These are phyloP conservation scores for Rhineura floridana DNA, from an alignment of 2,113 vertebrate species.

Conservation along the genomic window DNA sequence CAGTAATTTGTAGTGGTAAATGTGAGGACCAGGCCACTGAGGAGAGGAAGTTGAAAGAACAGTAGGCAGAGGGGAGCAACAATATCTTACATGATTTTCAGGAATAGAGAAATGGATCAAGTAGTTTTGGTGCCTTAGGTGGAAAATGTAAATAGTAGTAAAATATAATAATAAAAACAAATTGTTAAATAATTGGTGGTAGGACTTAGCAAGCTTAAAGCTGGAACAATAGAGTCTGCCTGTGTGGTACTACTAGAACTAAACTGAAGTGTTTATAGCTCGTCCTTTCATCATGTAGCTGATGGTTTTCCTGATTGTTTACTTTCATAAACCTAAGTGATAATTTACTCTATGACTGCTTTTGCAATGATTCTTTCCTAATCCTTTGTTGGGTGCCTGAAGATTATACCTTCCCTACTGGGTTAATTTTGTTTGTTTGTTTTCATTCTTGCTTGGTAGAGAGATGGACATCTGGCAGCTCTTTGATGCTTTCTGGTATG, in stretches of 20 bases:
- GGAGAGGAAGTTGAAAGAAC: neutral
- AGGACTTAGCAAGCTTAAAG: neutral
- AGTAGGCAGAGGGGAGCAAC: neutral
- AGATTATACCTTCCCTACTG: conserved; percentile 26
- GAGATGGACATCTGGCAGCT: conserved; percentile 41
- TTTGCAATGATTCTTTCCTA: neutral
- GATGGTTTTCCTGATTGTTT: neutral
- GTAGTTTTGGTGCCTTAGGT: neutral
- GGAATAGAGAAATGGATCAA: neutral
- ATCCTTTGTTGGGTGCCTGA: neutral
- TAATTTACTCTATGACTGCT: conserved; percentile 14
- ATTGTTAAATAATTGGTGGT: neutral
- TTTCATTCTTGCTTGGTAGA: conserved; percentile 41
- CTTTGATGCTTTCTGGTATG: conserved; percentile 60
- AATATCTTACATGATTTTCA: neutral
- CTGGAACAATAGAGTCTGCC: neutral
- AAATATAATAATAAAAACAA: no score
- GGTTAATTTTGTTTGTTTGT: conserved; percentile 45
- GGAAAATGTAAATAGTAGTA: neutral
- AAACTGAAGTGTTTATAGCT: neutral
- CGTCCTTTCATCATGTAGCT: neutral
- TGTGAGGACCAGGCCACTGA: accelerated
- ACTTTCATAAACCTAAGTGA: conserved; percentile 14
- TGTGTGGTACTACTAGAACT: neutral
- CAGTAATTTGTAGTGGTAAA: neutral